These are phyloP conservation scores for Dione juno DNA, from an alignment of 2,888 invertebrate species.

Conservation along the genomic window DNA sequence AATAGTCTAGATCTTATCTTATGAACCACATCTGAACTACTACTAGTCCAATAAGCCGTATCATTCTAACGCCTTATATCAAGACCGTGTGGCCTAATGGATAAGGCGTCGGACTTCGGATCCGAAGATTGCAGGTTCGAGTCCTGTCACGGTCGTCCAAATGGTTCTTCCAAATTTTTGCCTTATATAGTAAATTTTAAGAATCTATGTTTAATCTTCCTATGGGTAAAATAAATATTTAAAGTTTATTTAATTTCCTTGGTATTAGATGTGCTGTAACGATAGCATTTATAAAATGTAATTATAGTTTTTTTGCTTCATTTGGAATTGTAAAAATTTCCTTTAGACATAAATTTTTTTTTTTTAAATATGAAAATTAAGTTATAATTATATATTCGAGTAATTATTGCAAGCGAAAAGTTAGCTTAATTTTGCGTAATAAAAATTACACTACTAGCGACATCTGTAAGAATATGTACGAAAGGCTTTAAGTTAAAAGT, in stretches of 20 bases:
- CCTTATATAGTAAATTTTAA: neutral
- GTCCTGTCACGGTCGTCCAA: constrained; percentile 86
- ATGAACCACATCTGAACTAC: too few relatives aligned
- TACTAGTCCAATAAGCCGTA: too few relatives aligned
- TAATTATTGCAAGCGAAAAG: neutral
- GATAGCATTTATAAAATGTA: too few relatives aligned
- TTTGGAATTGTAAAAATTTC: too few relatives aligned
- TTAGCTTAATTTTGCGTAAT: neutral
- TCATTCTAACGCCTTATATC: constrained; percentile 34
- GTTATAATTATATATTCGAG: neutral
- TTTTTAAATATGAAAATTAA: neutral
- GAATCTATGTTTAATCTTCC: neutral
- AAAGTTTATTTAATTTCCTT: too few relatives aligned
- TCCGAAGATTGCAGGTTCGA: constrained; percentile 89
- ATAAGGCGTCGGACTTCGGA: constrained; percentile 89
- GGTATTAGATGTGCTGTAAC: too few relatives aligned
- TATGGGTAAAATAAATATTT: too few relatives aligned
- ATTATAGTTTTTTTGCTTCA: too few relatives aligned
- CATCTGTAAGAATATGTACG: constrained; percentile 54
- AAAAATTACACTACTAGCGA: constrained; percentile 50
- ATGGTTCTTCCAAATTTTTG: neutral
- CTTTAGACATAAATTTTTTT: neutral
- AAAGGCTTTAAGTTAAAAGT: constrained; percentile 46
- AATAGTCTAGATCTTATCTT: too few relatives aligned
- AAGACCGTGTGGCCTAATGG: constrained; percentile 88